Evolutionary conservation across 2,888 invertebrate genomes (phyloP).

Genomic region (Polyploca ridens): DNA sequence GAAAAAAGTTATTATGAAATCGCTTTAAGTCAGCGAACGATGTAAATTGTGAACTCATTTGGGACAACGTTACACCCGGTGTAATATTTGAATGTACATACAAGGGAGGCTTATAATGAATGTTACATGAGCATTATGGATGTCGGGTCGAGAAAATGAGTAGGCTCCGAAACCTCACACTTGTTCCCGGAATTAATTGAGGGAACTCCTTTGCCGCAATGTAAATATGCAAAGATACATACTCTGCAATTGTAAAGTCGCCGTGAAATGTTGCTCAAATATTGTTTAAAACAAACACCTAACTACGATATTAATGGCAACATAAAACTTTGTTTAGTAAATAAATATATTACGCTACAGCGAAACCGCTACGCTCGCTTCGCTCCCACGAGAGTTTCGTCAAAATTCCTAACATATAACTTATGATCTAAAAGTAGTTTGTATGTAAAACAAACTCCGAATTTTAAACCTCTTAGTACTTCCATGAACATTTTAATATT

Average conservation of each 20-base stretch:
- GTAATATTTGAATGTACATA: constrained; percentile 47
- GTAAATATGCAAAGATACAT: constrained; percentile 42
- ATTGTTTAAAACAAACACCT: constrained; percentile 8
- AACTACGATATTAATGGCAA: constrained; percentile 30
- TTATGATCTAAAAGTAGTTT: constrained; percentile 11
- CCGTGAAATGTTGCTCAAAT: constrained; percentile 26
- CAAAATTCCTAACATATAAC: constrained; percentile 10
- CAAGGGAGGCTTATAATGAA: constrained; percentile 54
- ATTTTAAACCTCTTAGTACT: not conserved
- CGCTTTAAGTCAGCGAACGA: constrained; percentile 21
- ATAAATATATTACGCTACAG: constrained; percentile 11
- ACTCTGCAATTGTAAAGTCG: constrained; percentile 36
- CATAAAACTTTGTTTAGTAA: constrained; percentile 29
- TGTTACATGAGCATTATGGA: constrained; percentile 62
- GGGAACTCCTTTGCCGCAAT: constrained; percentile 39
- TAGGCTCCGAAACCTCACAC: constrained; percentile 38
- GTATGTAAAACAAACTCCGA: not conserved
- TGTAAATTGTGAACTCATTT: constrained; percentile 26
- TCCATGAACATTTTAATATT: not conserved
- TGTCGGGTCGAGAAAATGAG: constrained; percentile 51
- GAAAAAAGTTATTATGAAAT: constrained; percentile 24
- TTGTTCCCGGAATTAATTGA: constrained; percentile 39
- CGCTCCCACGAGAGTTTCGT: constrained; percentile 1
- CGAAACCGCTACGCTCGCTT: not conserved
- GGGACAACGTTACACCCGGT: constrained; percentile 36